phyloP scores from a whole-genome alignment of 2,797 vertebrate species.

The Hapalemur alaotrensis region DNA sequence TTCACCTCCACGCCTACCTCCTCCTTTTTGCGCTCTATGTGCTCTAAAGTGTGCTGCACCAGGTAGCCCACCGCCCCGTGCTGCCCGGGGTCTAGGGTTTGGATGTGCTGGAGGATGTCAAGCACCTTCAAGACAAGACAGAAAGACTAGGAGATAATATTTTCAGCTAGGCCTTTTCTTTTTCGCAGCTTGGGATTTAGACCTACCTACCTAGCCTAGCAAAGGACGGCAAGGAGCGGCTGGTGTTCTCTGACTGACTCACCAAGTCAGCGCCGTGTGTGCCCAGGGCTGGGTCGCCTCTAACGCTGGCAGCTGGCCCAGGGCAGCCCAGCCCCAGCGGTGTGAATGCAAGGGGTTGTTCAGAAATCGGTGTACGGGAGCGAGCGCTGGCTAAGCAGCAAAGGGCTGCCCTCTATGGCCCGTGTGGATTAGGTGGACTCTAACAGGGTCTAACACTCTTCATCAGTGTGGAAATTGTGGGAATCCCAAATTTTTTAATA shows the following conservation, averaged over 20 bases:
- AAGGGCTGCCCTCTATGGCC: fast-evolving
- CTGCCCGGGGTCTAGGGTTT: slow-evolving; percentile 96
- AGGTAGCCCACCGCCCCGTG: slow-evolving; percentile 96
- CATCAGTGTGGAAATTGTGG: not conserved
- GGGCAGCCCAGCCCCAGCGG: not conserved
- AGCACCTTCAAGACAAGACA: slow-evolving; percentile 90
- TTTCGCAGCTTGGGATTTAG: slow-evolving; percentile 31
- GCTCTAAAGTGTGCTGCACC: slow-evolving; percentile 97
- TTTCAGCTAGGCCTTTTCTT: slow-evolving; percentile 72
- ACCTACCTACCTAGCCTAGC: slow-evolving; percentile 55
- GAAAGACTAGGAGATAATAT: slow-evolving; percentile 74
- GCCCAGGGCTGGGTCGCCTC: not conserved
- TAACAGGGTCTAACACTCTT: not conserved
- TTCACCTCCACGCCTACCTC: slow-evolving; percentile 92
- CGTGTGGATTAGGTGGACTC: not conserved
- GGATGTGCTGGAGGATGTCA: slow-evolving; percentile 98
- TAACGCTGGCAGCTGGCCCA: not conserved
- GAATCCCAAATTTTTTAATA: not conserved
- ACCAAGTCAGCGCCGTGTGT: fast-evolving
- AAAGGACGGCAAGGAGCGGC: not conserved
- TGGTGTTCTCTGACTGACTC: fast-evolving
- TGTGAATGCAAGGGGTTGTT: fast-evolving
- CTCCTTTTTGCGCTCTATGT: slow-evolving; percentile 96
- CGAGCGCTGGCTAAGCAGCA: not conserved
- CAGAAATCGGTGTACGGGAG: fast-evolving